A percentile compares a stretch with the other conserved stretches of the same genome.
These are phyloP conservation scores for Eupsittula cactorum DNA, from an alignment of 2,113 vertebrate genomes.

Conservation along the genomic window DNA sequence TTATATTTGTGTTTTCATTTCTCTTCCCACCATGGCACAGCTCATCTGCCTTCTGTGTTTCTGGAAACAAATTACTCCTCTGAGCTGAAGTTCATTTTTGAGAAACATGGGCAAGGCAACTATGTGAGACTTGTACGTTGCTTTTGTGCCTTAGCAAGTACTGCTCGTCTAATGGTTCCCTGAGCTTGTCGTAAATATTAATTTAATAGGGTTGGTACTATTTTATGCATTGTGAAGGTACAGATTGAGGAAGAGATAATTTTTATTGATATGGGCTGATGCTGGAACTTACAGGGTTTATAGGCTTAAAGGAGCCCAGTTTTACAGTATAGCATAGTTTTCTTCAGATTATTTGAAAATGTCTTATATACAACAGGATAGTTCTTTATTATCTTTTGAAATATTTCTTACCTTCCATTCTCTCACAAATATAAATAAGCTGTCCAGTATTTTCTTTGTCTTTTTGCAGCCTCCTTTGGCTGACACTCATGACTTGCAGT, in stretches of 20 bases:
- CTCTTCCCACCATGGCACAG: neutral
- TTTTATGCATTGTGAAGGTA: slow-evolving; percentile 15
- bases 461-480: neutral
- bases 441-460: neutral
- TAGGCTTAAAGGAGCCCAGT: neutral
- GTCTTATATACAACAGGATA: neutral
- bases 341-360: neutral
- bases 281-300: neutral
- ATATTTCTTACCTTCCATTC: neutral
- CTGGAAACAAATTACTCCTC: neutral
- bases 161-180: slow-evolving; percentile 1
- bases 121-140: neutral
- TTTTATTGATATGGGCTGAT: neutral
- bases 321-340: neutral
- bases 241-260: slow-evolving; percentile 42
- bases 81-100: neutral
- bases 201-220: slow-evolving; percentile 23
- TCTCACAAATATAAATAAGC: neutral
- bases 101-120: neutral
- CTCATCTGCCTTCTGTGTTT: neutral
- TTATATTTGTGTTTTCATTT: slow-evolving; percentile 9
- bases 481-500: neutral
- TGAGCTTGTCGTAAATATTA: slow-evolving; percentile 37
- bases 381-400: neutral
- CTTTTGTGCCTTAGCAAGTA: neutral